Evolutionary conservation across 2,113 vertebrate species (phyloP), one percentile per base, ranked within the genome.

Genomic region (Theropithecus gelada): DNA sequence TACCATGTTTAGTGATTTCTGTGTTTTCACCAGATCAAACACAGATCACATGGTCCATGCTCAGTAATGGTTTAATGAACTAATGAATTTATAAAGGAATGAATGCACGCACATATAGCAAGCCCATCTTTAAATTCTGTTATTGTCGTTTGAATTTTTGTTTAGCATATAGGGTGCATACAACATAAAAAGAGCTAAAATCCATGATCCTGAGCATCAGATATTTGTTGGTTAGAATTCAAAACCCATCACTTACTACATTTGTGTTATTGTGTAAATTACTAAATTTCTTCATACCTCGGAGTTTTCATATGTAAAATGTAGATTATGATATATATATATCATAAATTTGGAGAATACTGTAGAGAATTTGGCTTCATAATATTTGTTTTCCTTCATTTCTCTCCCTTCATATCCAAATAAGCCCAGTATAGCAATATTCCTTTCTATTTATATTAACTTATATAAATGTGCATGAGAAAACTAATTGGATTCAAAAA

Each of bases 401-500:
- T 79, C 32, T 86, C 11, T 73, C 12, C 17, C 52, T 76, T 92
- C 78, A 89, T 3, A 7, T 35, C 1, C 50, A 90, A 48, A 91
- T 82, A 25, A 90, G 27, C 27, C 23, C 45, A 86, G 64, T 9
- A 43, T n/a, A 85, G 8, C 17, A 52, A 80, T 82, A 96, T 94
- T 75, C 93, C 6, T 57, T 94, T 90, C 9, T 38, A 61, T 52
- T 75, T 76, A 52, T 68, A n/a, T 66, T 82, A 59, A 88, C 55
- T 92, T 92, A 61, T 68, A 90, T 76, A 88, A 76, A 94, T 76
- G 38, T 23, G 35, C 84, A 52, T 7, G 68, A 78, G 45, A 88
- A 95, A 59, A 59, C 22, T 92, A 92, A 89, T 61, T 96, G 45
- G 11, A 55, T 88, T 72, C 23, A 90, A 73, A 84, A 57, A 48